A percentile compares a stretch with the other conserved stretches of the same genome.
Evolutionary conservation across 2,797 vertebrate species (phyloP).

Genomic region (Pelodytes ibericus): DNA sequence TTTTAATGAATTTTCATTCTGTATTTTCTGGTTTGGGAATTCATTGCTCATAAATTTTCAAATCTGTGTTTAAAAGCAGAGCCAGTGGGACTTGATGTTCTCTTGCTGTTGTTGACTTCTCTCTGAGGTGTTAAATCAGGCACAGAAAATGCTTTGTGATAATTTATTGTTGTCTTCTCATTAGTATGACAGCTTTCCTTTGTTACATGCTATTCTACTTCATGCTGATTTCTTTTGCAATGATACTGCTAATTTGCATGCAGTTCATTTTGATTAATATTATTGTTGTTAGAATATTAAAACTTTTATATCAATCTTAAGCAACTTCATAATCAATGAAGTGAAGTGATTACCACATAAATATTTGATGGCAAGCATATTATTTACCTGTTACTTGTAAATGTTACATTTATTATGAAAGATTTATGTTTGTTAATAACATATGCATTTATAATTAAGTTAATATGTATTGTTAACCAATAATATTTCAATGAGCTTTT

Average conservation of each 20-base stretch:
- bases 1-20: conserved; percentile 53
- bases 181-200: conserved; percentile 50
- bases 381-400: no score
- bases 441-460: no score
- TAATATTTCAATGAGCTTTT: no score
- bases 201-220: conserved; percentile 43
- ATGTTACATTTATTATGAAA: no score
- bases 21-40: conserved; percentile 49
- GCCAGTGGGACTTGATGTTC: conserved; percentile 52
- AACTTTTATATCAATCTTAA: conserved; percentile 4
- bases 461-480: no score
- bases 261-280: conserved; percentile 29
- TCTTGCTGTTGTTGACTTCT: conserved; percentile 55
- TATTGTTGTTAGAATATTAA: conserved; percentile 13
- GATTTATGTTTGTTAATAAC: no score
- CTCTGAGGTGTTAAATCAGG: conserved; percentile 56
- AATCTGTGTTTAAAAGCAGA: conserved; percentile 55
- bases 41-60: conserved; percentile 54
- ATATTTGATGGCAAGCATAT: no score
- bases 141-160: conserved; percentile 55
- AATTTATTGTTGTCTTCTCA: conserved; percentile 53
- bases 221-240: conserved; percentile 42
- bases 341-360: no score
- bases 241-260: conserved; percentile 44
- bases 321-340: conserved; percentile 2